Evolutionary conservation across 2,888 invertebrate species (phyloP).

Genomic region (Microdon myrmicae): DNA sequence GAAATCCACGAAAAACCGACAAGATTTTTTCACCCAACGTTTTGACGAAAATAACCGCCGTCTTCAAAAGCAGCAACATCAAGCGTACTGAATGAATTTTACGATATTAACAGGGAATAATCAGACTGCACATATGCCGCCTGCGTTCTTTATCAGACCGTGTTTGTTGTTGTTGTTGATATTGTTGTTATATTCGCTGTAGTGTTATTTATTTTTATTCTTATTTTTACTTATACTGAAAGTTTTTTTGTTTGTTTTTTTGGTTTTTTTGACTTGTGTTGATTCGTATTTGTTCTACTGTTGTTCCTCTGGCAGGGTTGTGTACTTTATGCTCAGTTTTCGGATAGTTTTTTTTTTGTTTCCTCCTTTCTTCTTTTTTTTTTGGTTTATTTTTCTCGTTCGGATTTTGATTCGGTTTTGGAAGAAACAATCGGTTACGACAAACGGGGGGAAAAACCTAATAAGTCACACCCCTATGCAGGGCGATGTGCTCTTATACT

Average conservation of each 20-base stretch:
- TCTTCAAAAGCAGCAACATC: slow-evolving; percentile 45
- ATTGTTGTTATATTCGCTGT: no score
- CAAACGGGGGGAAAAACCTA: slow-evolving; percentile 40
- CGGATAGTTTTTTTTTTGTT: no score
- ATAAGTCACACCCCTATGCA: slow-evolving; percentile 47
- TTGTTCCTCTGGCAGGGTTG: no score
- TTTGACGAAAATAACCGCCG: slow-evolving; percentile 46
- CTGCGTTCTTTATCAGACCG: slow-evolving; percentile 40
- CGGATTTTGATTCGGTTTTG: no score
- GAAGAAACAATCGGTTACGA: slow-evolving; percentile 38
- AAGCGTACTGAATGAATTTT: slow-evolving; percentile 48
- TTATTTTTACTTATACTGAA: no score
- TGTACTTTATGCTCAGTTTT: no score
- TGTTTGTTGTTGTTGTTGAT: slow-evolving; percentile 14
- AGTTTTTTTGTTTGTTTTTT: no score
- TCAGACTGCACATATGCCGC: slow-evolving; percentile 34
- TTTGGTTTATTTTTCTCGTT: no score
- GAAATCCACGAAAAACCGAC: slow-evolving; percentile 25
- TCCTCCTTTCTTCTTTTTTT: no score
- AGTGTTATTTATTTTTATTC: no score
- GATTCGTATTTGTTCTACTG: no score
- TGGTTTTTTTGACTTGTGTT: no score
- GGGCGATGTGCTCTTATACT: slow-evolving; percentile 13
- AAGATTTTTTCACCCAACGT: slow-evolving; percentile 36
- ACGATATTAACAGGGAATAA: slow-evolving; percentile 46